Evolutionary conservation across 2,113 vertebrate species (phyloP), one percentile per base, ranked within the genome.

Genomic region (Arvicanthis niloticus): DNA sequence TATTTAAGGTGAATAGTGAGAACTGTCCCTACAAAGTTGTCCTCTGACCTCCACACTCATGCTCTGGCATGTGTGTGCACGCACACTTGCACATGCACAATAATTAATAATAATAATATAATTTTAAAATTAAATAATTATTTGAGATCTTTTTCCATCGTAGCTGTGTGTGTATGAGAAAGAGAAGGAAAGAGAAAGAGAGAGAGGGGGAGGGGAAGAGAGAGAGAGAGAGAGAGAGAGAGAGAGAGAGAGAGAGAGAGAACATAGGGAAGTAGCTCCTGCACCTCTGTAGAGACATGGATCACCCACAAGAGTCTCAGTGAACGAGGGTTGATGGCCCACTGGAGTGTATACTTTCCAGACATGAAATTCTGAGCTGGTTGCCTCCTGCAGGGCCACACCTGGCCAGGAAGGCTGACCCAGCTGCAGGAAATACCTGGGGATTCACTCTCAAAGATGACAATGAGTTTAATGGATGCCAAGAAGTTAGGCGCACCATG

Each of bases 331-430:
- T 3, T 87, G 62, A 72, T 56, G 26, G 51, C 62, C 81, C 92
- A n/a, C 60, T 51, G 65, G 91, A 96, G 78, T 11, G 60, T 9
- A 40, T 3, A 68, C 72, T 94, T 89, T 84, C 73, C 51, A 78
- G 96, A 88, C 92, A 91, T 40, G 51, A 88, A 88, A 90, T 51
- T 84, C 42, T 56, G 86, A 95, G 77, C 77, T 19, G n/a, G 60
- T 34, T 67, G 45, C 85, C 78, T 88, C 91, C 93, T 76, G 48
- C 90, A 93, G 48, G 68, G 48, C 85, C 73, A 72, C 72, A 96
- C 87, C 97, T 97, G 96, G 67, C 80, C 22, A 60, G 51, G 77
- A 88, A 95, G 89, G 34, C 51, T 84, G 60, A 85, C 58, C 48
- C 94, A 91, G 88, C 90, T 91, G 72, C 67, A 86, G 75, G 65